Conservation (phyloP, 2,888 invertebrate species). For the Emesis russula region DNA sequence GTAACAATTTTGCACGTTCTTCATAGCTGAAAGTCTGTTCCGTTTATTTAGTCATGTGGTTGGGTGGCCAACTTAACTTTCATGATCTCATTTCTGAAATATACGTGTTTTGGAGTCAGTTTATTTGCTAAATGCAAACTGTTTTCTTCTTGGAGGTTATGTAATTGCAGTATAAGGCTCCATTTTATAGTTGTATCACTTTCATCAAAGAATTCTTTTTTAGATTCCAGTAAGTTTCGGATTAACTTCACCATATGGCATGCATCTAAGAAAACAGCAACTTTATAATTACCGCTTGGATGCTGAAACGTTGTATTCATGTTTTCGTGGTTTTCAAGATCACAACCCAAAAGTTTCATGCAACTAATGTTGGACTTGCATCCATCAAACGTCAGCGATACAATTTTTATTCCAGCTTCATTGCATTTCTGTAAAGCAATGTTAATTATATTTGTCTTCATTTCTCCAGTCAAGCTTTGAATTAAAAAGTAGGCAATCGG, state of each 20-base stretch:
- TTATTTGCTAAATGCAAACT: too few species aligned
- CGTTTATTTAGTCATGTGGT: too few species aligned
- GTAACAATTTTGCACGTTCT: too few species aligned
- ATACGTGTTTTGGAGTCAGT: too few species aligned
- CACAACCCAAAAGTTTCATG: background rate
- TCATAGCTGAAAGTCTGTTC: too few species aligned
- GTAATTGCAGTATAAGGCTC: too few species aligned
- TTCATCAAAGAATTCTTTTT: background rate
- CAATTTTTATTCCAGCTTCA: background rate
- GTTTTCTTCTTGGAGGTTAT: too few species aligned
- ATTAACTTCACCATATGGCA: background rate
- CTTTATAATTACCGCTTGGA: background rate
- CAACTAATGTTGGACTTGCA: background rate
- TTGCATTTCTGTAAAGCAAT: background rate
- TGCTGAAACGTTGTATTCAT: background rate
- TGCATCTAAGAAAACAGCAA: background rate
- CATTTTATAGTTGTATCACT: too few species aligned
- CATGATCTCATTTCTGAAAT: too few species aligned
- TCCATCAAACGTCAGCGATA: background rate
- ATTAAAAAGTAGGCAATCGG: background rate
- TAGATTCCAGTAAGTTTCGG: background rate
- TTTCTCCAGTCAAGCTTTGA: background rate
- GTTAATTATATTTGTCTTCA: background rate
- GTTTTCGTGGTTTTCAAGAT: background rate
- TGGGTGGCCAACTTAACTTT: too few species aligned